Conservation (phyloP, 2,888 invertebrate species). For the Cataglyphis livida region DNA sequence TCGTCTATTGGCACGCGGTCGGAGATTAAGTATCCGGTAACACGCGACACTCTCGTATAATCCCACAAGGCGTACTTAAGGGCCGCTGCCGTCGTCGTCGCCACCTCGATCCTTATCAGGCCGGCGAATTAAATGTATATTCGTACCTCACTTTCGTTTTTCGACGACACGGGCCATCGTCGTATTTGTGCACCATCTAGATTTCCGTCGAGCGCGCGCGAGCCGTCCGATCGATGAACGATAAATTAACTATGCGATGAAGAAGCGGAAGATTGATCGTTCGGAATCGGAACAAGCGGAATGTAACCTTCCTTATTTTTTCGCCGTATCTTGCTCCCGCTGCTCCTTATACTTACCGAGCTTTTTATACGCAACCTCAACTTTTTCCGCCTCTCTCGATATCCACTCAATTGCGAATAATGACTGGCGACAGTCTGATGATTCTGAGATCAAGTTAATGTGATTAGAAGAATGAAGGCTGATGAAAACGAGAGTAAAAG, state of each 20-base stretch:
- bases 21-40: slow-evolving; percentile 77
- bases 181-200: slow-evolving; percentile 44
- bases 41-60: slow-evolving; percentile 80
- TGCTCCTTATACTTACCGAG: background rate
- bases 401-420: slow-evolving; percentile 22
- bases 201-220: slow-evolving; percentile 49
- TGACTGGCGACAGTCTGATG: background rate
- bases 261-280: slow-evolving; percentile 70
- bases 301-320: slow-evolving; percentile 42
- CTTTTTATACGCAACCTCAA: slow-evolving; percentile 8
- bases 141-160: slow-evolving; percentile 48
- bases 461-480: background rate
- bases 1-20: slow-evolving; percentile 40
- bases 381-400: slow-evolving; percentile 27
- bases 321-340: background rate
- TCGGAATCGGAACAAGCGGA: slow-evolving; percentile 64
- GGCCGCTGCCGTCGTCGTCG: slow-evolving; percentile 5
- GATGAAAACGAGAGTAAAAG: slow-evolving; percentile 7
- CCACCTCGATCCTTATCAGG: slow-evolving; percentile 61
- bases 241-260: slow-evolving; percentile 70
- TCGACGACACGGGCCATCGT: slow-evolving; percentile 35
- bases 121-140: slow-evolving; percentile 64
- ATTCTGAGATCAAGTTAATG: slow-evolving; percentile 5
- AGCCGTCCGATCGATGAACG: slow-evolving; percentile 60
- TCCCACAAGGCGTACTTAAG: slow-evolving; percentile 60